Evolutionary conservation across 92 coral and sea anemone species (phyloP).

Genomic region (Blastomussa wellsi): DNA sequence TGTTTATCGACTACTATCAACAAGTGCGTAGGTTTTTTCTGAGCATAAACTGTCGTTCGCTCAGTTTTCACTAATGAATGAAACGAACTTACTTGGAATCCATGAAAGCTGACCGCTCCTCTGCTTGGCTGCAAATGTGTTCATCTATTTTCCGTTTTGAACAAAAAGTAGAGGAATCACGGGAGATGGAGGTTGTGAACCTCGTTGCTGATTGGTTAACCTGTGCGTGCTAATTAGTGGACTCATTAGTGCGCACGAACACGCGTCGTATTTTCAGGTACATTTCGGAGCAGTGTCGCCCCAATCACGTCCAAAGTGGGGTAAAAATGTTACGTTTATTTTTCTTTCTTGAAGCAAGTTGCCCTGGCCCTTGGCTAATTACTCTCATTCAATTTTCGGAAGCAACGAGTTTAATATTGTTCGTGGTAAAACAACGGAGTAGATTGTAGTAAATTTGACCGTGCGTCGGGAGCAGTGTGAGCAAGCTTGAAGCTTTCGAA

Average conservation of each 20-base stretch:
- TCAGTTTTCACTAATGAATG: neutral
- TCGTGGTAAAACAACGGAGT: too few relatives aligned
- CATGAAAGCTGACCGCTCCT: neutral
- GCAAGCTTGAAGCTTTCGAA: too few relatives aligned
- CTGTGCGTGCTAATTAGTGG: constrained; percentile 4
- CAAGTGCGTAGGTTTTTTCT: neutral
- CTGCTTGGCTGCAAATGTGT: neutral
- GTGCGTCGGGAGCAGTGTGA: too few relatives aligned
- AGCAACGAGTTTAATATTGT: too few relatives aligned
- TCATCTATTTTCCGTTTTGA: neutral
- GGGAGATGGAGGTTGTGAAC: neutral
- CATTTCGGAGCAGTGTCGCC: neutral
- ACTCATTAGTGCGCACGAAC: neutral
- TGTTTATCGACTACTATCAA: neutral
- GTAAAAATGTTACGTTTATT: too few relatives aligned
- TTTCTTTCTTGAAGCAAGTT: neutral
- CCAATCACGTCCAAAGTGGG: too few relatives aligned
- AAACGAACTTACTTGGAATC: neutral
- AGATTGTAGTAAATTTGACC: too few relatives aligned
- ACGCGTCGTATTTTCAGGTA: neutral
- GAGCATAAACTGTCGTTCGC: neutral
- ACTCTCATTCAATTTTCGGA: too few relatives aligned
- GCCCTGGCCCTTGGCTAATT: too few relatives aligned
- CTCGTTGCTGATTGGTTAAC: neutral
- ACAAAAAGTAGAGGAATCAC: neutral